Conservation (phyloP, 2,113 vertebrate species). For the Rhinoderma darwinii region DNA sequence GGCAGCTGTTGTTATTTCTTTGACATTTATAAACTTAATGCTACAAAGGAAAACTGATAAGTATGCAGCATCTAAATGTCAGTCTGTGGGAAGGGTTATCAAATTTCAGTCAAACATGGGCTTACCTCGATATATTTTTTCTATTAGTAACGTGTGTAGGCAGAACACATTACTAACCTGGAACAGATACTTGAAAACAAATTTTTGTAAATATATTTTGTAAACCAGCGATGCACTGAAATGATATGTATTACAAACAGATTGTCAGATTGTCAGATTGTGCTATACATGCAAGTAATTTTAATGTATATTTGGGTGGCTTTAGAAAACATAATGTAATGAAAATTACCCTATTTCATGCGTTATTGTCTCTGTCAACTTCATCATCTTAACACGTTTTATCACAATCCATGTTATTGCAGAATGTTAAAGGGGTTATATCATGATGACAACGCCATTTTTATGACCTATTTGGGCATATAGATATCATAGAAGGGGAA, state of each 20-base stretch:
- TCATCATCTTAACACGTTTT: background rate
- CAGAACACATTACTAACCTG: background rate
- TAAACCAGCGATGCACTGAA: background rate
- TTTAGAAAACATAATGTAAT: background rate
- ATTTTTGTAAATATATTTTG: background rate
- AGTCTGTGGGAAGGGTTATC: background rate
- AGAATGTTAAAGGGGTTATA: background rate
- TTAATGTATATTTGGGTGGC: background rate
- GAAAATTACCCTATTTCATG: too few species aligned
- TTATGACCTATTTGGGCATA: too few species aligned
- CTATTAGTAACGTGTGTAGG: slow-evolving; percentile 19
- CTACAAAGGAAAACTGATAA: background rate
- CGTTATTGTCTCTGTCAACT: too few species aligned
- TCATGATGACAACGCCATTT: background rate
- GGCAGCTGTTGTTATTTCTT: background rate
- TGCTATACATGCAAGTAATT: background rate
- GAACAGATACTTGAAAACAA: slow-evolving; percentile 12
- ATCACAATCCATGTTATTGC: background rate
- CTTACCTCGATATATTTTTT: background rate
- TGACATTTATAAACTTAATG: slow-evolving; percentile 16
- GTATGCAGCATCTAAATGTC: background rate
- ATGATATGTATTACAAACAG: background rate
- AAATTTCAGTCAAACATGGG: background rate
- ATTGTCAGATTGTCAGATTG: background rate
- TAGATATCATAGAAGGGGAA: too few species aligned